These are phyloP conservation scores for Damaliscus lunatus DNA, from an alignment of 2,113 vertebrate genomes.

Conservation along the genomic window DNA sequence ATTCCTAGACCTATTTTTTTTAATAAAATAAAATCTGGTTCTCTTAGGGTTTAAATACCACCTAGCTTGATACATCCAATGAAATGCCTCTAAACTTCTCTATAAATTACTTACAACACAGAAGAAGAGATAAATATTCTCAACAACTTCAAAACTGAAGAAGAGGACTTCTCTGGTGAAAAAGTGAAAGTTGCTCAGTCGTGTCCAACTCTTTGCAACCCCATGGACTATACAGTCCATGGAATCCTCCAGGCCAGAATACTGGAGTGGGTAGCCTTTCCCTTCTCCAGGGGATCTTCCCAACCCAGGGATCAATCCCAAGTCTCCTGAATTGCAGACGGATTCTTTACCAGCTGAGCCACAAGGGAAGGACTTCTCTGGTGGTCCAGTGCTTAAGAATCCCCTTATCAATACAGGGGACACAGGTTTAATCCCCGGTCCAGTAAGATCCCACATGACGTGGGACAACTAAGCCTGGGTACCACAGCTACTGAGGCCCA, in stretches of 20 bases:
- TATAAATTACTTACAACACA: background rate
- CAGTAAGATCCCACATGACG: background rate
- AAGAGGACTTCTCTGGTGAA: background rate
- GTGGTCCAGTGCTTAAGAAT: background rate
- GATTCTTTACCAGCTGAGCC: background rate
- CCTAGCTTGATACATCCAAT: background rate
- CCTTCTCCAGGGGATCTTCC: background rate
- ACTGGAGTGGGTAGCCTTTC: background rate
- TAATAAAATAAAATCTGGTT: background rate
- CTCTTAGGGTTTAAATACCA: background rate
- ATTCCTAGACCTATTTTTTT: background rate
- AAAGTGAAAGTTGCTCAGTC: background rate
- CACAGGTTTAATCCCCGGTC: background rate
- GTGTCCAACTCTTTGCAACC: accelerated
- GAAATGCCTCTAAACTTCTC: background rate
- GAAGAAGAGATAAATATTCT: background rate
- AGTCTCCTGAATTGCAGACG: background rate
- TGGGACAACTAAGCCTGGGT: background rate
- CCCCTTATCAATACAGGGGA: background rate
- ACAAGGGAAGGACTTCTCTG: background rate
- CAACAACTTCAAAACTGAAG: background rate
- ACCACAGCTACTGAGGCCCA: background rate
- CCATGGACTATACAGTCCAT: background rate
- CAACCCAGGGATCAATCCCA: background rate
- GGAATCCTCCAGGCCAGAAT: background rate